Conservation (phyloP, 2,888 invertebrate genomes). For the Stegana nigrithorax region DNA sequence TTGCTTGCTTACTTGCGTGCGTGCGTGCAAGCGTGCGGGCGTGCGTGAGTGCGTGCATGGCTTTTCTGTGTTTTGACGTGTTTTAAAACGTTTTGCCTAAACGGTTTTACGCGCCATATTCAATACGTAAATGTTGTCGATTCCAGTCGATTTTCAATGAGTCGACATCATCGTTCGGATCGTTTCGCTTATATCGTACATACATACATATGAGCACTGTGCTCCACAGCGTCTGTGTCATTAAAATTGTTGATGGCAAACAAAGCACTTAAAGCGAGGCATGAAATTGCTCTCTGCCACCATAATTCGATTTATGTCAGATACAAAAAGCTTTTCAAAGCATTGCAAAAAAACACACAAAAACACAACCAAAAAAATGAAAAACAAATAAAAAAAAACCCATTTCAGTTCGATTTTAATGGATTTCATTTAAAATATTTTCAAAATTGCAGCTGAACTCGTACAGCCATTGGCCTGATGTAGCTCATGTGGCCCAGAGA, state of each 20-base stretch:
- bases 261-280: constrained; percentile 11
- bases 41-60: too few species aligned
- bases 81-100: constrained; percentile 36
- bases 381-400: too few species aligned
- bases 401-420: not conserved
- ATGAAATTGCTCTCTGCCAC: not conserved
- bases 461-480: too few species aligned
- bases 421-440: not conserved
- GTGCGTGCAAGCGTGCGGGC: constrained; percentile 11
- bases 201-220: too few species aligned
- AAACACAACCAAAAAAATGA: too few species aligned
- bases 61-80: too few species aligned
- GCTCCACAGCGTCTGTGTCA: constrained; percentile 2
- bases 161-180: too few species aligned
- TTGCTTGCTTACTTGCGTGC: not conserved
- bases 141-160: not conserved
- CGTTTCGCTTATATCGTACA: too few species aligned
- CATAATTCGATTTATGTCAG: not conserved
- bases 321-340: not conserved
- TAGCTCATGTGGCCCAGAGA: too few species aligned
- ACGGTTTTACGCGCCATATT: constrained; percentile 31
- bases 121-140: too few species aligned
- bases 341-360: too few species aligned
- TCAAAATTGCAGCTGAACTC: not conserved
- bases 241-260: constrained; percentile 13